Evolutionary conservation across 1,140 invertebrate genomes (phyloP).

Genomic region (Fopius arisanus): DNA sequence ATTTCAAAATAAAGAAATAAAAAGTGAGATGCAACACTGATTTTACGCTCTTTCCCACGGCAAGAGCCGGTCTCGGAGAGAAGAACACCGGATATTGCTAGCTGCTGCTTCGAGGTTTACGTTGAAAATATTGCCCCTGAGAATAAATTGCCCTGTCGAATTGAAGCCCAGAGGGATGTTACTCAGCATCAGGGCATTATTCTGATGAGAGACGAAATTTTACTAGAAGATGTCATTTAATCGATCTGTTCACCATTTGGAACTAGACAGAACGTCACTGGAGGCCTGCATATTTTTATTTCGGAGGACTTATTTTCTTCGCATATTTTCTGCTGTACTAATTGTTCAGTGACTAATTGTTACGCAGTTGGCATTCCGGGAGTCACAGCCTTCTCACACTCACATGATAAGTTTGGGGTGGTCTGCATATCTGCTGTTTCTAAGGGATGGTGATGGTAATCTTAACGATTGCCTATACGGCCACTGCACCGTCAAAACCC

Average conservation of each 20-base stretch:
- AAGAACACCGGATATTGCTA: constrained; percentile 19
- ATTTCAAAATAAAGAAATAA: not conserved
- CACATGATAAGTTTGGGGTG: too few relatives aligned
- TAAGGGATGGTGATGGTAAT: constrained; percentile 41
- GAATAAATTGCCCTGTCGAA: not conserved
- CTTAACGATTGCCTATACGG: constrained; percentile 35
- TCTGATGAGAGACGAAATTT: not conserved
- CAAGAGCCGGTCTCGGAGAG: constrained; percentile 5
- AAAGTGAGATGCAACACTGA: constrained; percentile 10
- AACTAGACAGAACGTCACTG: too few relatives aligned
- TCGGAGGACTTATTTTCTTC: too few relatives aligned
- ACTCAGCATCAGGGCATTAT: not conserved
- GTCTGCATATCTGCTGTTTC: constrained; percentile 27
- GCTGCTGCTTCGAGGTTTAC: constrained; percentile 10
- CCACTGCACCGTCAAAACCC: not conserved
- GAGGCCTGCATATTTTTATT: too few relatives aligned
- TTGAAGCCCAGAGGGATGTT: not conserved
- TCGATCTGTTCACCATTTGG: too few relatives aligned
- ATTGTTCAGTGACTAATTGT: constrained; percentile 48
- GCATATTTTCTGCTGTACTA: too few relatives aligned
- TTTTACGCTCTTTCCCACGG: constrained; percentile 28
- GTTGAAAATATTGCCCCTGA: constrained; percentile 13
- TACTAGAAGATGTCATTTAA: not conserved
- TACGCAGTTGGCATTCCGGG: constrained; percentile 28
- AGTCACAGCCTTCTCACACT: too few relatives aligned